These are phyloP conservation scores for Kudoa iwatai DNA, from an alignment of 30 jellyfish, hydroid and myxozoan genomes.

Conservation along the genomic window DNA sequence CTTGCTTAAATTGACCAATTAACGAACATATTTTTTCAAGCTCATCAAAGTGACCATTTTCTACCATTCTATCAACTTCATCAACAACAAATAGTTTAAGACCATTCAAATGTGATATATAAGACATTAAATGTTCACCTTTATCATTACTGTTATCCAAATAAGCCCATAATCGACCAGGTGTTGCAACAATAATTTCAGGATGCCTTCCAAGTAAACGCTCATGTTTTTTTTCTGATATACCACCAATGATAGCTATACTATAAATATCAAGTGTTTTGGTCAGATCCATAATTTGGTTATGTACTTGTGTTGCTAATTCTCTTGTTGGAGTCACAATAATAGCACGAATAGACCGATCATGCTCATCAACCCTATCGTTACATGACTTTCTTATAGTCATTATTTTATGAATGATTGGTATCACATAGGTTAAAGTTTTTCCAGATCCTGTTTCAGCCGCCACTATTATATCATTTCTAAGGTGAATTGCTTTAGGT, in stretches of 20 bases:
- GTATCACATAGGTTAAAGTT: conserved; percentile 42
- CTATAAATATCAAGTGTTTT: conserved; percentile 9
- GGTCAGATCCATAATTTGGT: conserved; percentile 4
- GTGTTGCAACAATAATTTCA: conserved; percentile 52
- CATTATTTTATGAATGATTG: conserved; percentile 3
- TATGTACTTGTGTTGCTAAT: conserved; percentile 29
- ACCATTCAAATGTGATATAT: conserved; percentile 4
- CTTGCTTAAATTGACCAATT: conserved; percentile 3
- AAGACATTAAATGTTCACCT: conserved; percentile 9
- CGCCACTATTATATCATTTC: conserved; percentile 51
- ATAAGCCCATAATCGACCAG: conserved; percentile 23
- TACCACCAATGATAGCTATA: conserved; percentile 57
- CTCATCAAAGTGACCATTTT: conserved; percentile 51
- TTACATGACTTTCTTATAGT: neutral
- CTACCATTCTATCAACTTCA: conserved; percentile 78
- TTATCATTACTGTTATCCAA: conserved; percentile 8
- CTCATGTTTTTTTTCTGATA: conserved; percentile 35
- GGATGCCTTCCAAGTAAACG: conserved; percentile 25
- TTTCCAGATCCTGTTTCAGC: conserved; percentile 98
- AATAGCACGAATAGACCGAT: conserved; percentile 10
- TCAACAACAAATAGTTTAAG: conserved; percentile 28
- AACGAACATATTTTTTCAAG: conserved; percentile 9
- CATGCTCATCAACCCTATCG: conserved; percentile 2
- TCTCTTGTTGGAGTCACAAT: conserved; percentile 70
- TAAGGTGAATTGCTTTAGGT: conserved; percentile 18